Base-by-base conservation (phyloP, 2,888 invertebrate species). In the Antheraea yamamai region DNA sequence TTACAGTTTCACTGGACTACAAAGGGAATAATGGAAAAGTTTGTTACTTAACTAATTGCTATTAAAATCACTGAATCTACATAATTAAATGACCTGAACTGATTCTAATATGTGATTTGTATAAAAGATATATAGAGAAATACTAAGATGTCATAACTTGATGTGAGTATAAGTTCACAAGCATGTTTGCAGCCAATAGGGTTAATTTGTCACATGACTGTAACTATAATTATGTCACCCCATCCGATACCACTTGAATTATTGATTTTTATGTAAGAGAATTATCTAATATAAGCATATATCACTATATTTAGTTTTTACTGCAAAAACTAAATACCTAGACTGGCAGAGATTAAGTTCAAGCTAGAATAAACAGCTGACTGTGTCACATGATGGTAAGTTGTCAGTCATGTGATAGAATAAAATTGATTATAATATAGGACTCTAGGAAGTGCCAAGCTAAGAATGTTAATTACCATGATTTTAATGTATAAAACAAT, bases 331-430 rank as follows among this genome's bases (percentile, higher is more conserved):
- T 58, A 23, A 58, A 35, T 58, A 55, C n/a, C 71, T 55, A 74
- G 20, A 58, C 70, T 47, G 8, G 61, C n/a, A 20, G 23, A 61
- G 61, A 74, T 68, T 73, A 72, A 79, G 74, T 55, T 35, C 23
- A 78, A 47, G 73, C 77, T 81, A 81, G 76, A 77, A 77, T 78
- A 66, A 84, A 81, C 88, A 87, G 87, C 85, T 88, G 87, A 89
- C 84, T 82, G 75, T 77, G 79, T 92, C 92, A 92, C 90, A 90
- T 92, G 92, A 90, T 82, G 70, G 72, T 80, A 83, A 81, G 78
- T 76, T 83, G 77, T 77, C 82, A 77, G 84, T 92, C 93, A 92
- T 91, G 91, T 92, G 92, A 91, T 85, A 77, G 30, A 35, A 79
- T 47, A 77, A 66, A 66, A 4, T 16, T 4, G 30, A 26, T 66